Percentiles rank a stretch among this genome's conserved stretches.
These are phyloP conservation scores for Campoletis sonorensis DNA, from an alignment of 1,140 invertebrate genomes.

Conservation along the genomic window DNA sequence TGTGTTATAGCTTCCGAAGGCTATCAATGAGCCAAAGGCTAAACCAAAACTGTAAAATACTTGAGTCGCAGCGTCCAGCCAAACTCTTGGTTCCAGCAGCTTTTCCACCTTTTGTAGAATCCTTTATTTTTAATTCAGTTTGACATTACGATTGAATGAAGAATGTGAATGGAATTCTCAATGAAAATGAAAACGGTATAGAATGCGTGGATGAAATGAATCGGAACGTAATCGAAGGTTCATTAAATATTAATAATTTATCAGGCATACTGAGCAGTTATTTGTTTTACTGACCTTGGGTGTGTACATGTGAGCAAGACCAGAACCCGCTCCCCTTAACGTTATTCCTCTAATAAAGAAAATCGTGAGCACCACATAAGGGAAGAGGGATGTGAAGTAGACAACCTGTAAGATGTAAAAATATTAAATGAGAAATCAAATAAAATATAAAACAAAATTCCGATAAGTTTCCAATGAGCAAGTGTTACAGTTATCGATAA, in stretches of 20 bases:
- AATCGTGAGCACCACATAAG: slow-evolving; percentile 95
- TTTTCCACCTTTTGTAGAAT: slow-evolving; percentile 82
- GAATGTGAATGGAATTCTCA: neutral
- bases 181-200: too few relatives aligned
- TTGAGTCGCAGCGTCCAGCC: slow-evolving; percentile 96
- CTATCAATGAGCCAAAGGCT: slow-evolving; percentile 94
- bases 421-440: neutral
- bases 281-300: slow-evolving; percentile 83
- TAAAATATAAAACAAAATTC: too few relatives aligned
- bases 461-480: too few relatives aligned
- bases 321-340: slow-evolving; percentile 90
- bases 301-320: slow-evolving; percentile 93
- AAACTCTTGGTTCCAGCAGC: slow-evolving; percentile 88
- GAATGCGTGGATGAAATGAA: too few relatives aligned
- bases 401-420: slow-evolving; percentile 83
- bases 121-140: slow-evolving; percentile 12
- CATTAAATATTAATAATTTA: neutral
- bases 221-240: neutral
- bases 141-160: neutral
- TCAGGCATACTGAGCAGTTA: neutral
- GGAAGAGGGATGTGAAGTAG: slow-evolving; percentile 97
- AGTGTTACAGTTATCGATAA: neutral
- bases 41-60: slow-evolving; percentile 97
- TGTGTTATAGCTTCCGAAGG: slow-evolving; percentile 93
- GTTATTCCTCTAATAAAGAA: slow-evolving; percentile 96